phyloP scores from a whole-genome alignment of 2,113 vertebrate species.

The Python bivittatus region DNA sequence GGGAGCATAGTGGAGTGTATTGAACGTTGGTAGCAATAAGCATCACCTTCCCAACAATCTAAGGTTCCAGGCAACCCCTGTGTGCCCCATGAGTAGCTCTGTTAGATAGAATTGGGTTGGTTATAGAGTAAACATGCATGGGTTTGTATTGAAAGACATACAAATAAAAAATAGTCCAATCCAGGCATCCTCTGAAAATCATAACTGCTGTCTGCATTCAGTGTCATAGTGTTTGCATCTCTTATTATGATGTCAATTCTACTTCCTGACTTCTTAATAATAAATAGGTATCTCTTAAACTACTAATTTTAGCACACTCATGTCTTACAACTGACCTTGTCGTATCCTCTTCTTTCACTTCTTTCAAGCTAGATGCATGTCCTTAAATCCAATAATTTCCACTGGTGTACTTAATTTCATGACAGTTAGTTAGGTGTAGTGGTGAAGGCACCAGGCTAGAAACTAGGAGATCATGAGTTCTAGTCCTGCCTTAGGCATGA shows the following conservation, averaged over 20 bases:
- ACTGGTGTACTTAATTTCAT: neutral
- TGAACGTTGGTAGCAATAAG: neutral
- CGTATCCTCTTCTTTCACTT: neutral
- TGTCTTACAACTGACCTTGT: neutral
- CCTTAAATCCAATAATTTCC: neutral
- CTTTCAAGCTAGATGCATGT: neutral
- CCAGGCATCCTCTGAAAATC: too few species aligned
- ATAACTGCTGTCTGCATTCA: neutral
- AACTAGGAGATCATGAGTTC: neutral
- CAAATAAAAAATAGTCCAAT: neutral
- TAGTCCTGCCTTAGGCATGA: neutral
- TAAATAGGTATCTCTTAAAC: neutral
- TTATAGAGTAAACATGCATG: neutral
- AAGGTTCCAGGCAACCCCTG: neutral
- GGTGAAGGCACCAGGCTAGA: neutral
- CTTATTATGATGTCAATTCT: neutral
- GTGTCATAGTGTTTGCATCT: neutral
- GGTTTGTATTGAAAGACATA: neutral
- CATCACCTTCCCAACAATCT: neutral
- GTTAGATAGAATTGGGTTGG: neutral
- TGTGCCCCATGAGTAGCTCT: neutral
- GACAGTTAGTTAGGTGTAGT: neutral
- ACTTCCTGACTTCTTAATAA: neutral
- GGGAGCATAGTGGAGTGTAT: neutral
- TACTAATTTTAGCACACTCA: neutral